Conservation (phyloP, 2,888 invertebrate species). For the Lepeophtheirus nordmannii region DNA sequence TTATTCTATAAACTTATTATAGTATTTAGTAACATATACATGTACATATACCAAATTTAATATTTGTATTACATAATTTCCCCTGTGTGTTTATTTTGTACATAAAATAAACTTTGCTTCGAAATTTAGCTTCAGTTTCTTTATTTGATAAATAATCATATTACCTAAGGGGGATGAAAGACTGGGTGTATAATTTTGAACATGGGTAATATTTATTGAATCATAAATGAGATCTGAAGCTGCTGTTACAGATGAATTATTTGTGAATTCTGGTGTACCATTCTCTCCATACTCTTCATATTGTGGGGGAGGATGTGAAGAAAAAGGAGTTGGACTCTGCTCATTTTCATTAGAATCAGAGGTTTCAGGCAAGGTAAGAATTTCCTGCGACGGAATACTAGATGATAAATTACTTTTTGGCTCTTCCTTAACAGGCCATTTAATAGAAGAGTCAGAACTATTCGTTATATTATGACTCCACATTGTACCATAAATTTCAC, state of each 20-base stretch:
- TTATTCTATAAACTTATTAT: too few relatives aligned
- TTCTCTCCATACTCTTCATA: background rate
- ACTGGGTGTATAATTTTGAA: conserved; percentile 23
- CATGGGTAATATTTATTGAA: conserved; percentile 17
- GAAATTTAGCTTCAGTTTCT: conserved; percentile 25
- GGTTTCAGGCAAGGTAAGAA: background rate
- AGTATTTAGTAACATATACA: too few relatives aligned
- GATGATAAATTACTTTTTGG: background rate
- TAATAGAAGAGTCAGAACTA: too few relatives aligned
- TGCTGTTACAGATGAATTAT: background rate
- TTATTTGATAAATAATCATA: background rate
- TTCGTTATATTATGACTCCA: too few relatives aligned
- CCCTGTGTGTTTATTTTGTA: background rate
- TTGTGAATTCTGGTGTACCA: background rate
- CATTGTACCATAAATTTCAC: too few relatives aligned
- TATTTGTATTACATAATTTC: background rate
- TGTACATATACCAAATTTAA: too few relatives aligned
- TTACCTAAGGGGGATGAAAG: conserved; percentile 23
- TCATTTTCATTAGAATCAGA: conserved; percentile 3
- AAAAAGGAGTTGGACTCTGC: background rate
- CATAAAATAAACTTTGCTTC: background rate
- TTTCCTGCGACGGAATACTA: background rate
- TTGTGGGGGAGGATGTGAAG: conserved; percentile 2
- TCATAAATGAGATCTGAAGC: conserved; percentile 15
- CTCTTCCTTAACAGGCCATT: conserved; percentile 13